phyloP scores from a whole-genome alignment of 2,113 vertebrate genomes.

The Mesembrinibis cayennensis region DNA sequence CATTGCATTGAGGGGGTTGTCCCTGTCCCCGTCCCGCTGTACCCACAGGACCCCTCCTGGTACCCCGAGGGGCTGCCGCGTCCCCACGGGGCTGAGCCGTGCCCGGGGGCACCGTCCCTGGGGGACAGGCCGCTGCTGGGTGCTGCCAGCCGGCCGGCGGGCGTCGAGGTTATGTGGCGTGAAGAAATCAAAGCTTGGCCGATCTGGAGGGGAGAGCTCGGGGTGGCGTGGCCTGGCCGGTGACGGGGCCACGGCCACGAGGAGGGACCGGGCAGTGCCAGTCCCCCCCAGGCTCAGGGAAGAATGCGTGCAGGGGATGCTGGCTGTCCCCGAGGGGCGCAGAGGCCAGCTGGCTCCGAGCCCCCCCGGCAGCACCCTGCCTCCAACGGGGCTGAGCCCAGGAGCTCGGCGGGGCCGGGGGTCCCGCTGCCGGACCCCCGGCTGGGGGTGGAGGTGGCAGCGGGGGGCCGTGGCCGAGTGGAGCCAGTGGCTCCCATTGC shows the following conservation, averaged over 20 bases:
- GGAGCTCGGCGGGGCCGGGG: neutral
- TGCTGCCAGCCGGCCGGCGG: neutral
- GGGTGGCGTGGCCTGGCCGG: rapidly evolving
- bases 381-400: neutral
- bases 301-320: rapidly evolving
- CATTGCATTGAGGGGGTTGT: neutral
- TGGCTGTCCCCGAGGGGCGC: neutral
- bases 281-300: neutral
- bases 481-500: neutral
- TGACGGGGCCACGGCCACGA: rapidly evolving
- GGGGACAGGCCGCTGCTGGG: neutral
- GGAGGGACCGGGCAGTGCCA: neutral
- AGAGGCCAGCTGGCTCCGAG: neutral
- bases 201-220: neutral
- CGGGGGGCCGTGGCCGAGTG: rapidly evolving
- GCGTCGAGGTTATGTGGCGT: rapidly evolving
- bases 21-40: neutral
- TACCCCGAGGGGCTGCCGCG: neutral
- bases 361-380: neutral
- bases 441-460: neutral
- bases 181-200: neutral
- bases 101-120: rapidly evolving
- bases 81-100: neutral
- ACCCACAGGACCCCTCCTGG: neutral
- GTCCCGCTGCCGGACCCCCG: neutral